Evolutionary conservation across 2,888 invertebrate genomes (phyloP).

Genomic region (Hirtodrosophila histrioides): DNA sequence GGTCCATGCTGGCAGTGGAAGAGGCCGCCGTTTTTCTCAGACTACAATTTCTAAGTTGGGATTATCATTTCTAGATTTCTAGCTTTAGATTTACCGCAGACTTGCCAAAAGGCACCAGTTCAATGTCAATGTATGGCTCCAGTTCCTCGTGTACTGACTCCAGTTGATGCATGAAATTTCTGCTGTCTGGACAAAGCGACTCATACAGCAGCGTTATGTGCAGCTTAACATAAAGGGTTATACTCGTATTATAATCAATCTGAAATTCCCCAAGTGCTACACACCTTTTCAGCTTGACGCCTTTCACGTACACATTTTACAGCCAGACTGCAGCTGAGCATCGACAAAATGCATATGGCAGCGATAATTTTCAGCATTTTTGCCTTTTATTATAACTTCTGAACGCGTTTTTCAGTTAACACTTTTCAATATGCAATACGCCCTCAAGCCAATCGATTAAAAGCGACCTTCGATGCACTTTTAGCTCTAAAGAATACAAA

Average conservation of each 20-base stretch:
- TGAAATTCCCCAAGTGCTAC: not conserved
- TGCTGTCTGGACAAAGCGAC: slow-evolving; percentile 87
- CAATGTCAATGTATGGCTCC: slow-evolving; percentile 85
- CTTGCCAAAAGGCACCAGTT: slow-evolving; percentile 88
- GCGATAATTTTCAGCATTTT: slow-evolving; percentile 44
- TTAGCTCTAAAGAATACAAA: slow-evolving; percentile 23
- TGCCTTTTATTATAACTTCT: slow-evolving; percentile 1
- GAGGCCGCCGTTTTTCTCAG: slow-evolving; percentile 81
- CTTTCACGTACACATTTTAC: slow-evolving; percentile 32
- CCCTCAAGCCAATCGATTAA: slow-evolving; percentile 54
- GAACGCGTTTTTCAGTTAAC: slow-evolving; percentile 1
- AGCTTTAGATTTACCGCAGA: slow-evolving; percentile 84
- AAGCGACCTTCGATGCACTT: slow-evolving; percentile 56
- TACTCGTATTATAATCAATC: not conserved
- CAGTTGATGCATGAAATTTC: slow-evolving; percentile 86
- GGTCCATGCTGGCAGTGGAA: slow-evolving; percentile 88
- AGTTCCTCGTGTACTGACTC: slow-evolving; percentile 85
- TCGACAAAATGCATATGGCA: slow-evolving; percentile 20
- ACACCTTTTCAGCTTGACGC: slow-evolving; percentile 53
- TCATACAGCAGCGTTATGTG: slow-evolving; percentile 87
- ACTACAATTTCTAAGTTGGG: slow-evolving; percentile 51
- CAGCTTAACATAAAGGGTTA: slow-evolving; percentile 75
- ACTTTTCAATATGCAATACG: slow-evolving; percentile 1
- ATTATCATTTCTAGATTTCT: not conserved
- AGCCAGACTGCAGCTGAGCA: slow-evolving; percentile 43